phyloP scores from a whole-genome alignment of 2,888 invertebrate species.

The Ennomos fuscantarius region DNA sequence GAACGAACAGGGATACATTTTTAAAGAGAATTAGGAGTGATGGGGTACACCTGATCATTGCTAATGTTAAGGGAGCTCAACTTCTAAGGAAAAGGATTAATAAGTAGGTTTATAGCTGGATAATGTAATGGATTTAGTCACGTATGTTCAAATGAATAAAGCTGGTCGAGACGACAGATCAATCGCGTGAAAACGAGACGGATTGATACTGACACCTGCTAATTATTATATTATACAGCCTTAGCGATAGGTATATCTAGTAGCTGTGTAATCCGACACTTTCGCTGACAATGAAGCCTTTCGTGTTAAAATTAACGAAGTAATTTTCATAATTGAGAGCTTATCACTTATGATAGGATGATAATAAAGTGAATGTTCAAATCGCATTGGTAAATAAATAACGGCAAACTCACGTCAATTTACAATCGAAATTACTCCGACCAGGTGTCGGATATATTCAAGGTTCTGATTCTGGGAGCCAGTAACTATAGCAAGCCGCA shows the following conservation, averaged over 20 bases:
- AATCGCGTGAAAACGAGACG: constrained; percentile 52
- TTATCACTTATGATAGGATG: constrained; percentile 1
- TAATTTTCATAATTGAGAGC: too few species aligned
- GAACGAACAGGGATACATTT: constrained; percentile 32
- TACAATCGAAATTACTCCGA: too few species aligned
- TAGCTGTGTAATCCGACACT: constrained; percentile 45
- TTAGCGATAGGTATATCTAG: constrained; percentile 45
- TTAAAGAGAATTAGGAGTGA: constrained; percentile 16
- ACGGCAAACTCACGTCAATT: too few species aligned
- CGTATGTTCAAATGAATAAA: constrained; percentile 20
- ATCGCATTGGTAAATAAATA: constrained; percentile 20
- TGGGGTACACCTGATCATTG: constrained; percentile 5
- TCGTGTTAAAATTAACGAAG: constrained; percentile 17
- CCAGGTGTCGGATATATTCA: too few species aligned
- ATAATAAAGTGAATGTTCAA: constrained; percentile 8
- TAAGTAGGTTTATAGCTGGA: constrained; percentile 23
- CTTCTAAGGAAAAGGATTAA: constrained; percentile 36
- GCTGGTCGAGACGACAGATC: constrained; percentile 44
- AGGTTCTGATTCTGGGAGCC: too few species aligned
- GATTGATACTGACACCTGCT: constrained; percentile 51
- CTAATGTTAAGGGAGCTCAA: constrained; percentile 31
- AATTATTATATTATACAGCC: constrained; percentile 55
- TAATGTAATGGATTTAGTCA: constrained; percentile 28
- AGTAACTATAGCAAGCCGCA: too few species aligned
- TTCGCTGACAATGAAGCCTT: constrained; percentile 16